Evolutionary conservation across 2,113 vertebrate species (phyloP).

Genomic region (Nothoprocta perdicaria): DNA sequence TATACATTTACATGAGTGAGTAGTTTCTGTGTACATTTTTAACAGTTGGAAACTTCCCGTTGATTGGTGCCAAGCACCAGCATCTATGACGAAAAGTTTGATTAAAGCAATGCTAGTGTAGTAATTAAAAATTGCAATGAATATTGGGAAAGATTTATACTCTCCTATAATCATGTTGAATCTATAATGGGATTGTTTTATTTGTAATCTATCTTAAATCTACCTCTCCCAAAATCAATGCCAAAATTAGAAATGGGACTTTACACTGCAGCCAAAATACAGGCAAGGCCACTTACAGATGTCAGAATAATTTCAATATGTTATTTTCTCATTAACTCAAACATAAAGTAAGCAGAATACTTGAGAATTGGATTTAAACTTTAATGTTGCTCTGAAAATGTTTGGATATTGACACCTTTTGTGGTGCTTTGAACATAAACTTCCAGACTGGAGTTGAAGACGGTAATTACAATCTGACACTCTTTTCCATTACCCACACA

Average conservation of each 20-base stretch:
- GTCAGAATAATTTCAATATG: background rate
- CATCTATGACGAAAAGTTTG: background rate
- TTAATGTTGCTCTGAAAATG: background rate
- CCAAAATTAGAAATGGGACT: background rate
- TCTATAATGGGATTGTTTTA: background rate
- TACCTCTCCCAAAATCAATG: background rate
- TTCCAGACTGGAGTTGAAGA: background rate
- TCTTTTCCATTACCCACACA: slow-evolving; percentile 6
- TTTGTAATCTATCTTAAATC: background rate
- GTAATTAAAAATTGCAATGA: too few species aligned
- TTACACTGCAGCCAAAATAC: background rate
- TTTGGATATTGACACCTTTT: background rate
- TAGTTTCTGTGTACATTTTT: background rate
- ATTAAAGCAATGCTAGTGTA: background rate
- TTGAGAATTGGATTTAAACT: slow-evolving; percentile 18
- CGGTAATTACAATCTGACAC: slow-evolving; percentile 14
- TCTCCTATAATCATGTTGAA: too few species aligned
- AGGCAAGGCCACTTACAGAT: background rate
- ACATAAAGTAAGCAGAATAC: background rate
- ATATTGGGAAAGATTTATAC: background rate
- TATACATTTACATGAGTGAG: background rate
- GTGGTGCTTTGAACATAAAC: background rate
- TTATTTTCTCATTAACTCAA: slow-evolving; percentile 11
- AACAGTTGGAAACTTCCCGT: background rate
- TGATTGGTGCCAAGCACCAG: background rate